phyloP scores from a whole-genome alignment of 92 coral and sea anemone species.

The Zoanthus gigantus region DNA sequence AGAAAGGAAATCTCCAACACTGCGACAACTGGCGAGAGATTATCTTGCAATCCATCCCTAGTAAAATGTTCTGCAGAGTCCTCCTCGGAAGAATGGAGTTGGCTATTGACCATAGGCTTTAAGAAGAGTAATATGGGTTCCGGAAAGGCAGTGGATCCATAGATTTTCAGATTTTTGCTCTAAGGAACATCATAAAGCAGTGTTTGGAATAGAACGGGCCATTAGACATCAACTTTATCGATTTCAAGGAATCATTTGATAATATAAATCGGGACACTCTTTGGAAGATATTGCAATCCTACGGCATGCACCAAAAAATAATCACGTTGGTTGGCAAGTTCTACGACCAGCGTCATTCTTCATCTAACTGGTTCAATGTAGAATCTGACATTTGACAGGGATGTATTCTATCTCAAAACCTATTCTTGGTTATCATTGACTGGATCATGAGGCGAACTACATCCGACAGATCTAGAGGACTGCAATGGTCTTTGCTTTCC shows the following conservation, averaged over 20 bases:
- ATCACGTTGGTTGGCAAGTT: constrained; percentile 12
- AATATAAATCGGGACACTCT: neutral
- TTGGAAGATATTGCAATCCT: neutral
- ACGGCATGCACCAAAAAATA: constrained; percentile 32
- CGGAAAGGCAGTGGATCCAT: constrained; percentile 38
- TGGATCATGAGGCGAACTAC: constrained; percentile 21
- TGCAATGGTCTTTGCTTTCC: constrained; percentile 26
- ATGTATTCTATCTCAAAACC: constrained; percentile 41
- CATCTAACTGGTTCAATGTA: constrained; percentile 31
- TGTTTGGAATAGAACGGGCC: constrained; percentile 49
- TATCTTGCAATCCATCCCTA: neutral
- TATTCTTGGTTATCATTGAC: constrained; percentile 22
- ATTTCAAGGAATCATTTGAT: constrained; percentile 41
- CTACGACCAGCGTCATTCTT: constrained; percentile 21
- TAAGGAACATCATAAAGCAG: constrained; percentile 46
- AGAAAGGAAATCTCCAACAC: neutral
- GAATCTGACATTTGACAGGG: constrained; percentile 42
- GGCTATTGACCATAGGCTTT: neutral
- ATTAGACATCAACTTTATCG: constrained; percentile 44
- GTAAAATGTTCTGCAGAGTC: neutral
- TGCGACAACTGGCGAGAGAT: constrained; percentile 22
- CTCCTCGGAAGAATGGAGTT: constrained; percentile 7
- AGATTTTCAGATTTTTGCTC: constrained; percentile 39
- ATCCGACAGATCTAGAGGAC: constrained; percentile 10
- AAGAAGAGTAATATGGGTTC: constrained; percentile 27